Evolutionary conservation across 2,888 invertebrate genomes (phyloP).

Genomic region (Ctenicera cuprea): DNA sequence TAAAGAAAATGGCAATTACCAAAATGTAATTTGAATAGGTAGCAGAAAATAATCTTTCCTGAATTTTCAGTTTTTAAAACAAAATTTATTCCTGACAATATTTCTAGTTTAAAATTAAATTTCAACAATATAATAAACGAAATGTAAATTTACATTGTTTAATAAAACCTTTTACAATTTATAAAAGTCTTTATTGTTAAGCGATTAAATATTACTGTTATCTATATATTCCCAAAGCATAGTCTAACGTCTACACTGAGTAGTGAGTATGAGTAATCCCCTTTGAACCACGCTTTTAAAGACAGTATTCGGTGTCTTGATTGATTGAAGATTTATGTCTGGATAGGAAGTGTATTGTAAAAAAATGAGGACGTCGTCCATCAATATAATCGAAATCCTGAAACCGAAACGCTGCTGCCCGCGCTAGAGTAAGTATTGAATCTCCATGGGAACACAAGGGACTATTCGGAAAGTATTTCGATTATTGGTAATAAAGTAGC

Average conservation of each 20-base stretch:
- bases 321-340: constrained; percentile 23
- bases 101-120: no score
- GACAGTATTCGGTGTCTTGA: constrained; percentile 13
- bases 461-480: neutral
- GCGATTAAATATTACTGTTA: no score
- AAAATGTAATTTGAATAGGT: no score
- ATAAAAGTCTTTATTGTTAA: no score
- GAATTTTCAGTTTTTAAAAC: no score
- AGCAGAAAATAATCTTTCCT: no score
- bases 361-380: constrained; percentile 26
- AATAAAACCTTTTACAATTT: no score
- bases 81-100: no score
- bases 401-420: constrained; percentile 18
- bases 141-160: no score
- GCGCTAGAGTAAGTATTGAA: constrained; percentile 10
- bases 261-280: constrained; percentile 14
- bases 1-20: no score
- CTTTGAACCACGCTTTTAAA: constrained; percentile 5
- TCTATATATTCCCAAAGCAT: no score
- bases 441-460: neutral
- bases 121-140: no score
- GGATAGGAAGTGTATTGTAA: constrained; percentile 23
- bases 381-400: constrained; percentile 25
- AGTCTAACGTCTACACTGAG: neutral
- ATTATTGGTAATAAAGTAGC: neutral